phyloP scores from a whole-genome alignment of 2,797 vertebrate species.

The Acanthiza pusilla region DNA sequence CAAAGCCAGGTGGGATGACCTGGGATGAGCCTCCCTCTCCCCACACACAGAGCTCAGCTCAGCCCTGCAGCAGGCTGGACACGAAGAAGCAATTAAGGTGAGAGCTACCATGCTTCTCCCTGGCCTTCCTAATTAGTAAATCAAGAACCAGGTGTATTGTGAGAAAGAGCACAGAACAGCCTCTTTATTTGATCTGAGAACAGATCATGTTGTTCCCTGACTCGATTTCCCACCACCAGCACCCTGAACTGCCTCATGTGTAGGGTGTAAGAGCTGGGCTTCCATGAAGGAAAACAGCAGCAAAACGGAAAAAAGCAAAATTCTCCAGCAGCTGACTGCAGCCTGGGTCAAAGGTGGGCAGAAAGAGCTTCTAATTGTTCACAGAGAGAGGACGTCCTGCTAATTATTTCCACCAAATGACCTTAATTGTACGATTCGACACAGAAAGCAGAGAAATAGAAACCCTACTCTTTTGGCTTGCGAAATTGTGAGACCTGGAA shows the following conservation, averaged over 20 bases:
- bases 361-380: background rate
- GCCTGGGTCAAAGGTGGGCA: background rate
- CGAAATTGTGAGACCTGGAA: background rate
- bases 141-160: background rate
- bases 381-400: background rate
- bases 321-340: background rate
- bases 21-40: background rate
- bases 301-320: background rate
- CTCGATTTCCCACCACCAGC: accelerated
- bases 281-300: accelerated
- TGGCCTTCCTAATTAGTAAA: background rate
- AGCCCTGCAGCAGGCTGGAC: background rate
- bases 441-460: background rate
- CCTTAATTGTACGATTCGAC: background rate
- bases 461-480: background rate
- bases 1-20: background rate
- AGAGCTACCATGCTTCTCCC: background rate
- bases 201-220: background rate
- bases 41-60: background rate
- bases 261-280: background rate
- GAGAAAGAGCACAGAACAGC: background rate
- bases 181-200: background rate
- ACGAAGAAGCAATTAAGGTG: background rate
- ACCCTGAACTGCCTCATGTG: background rate
- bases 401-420: background rate